Base-by-base conservation (phyloP, 2,113 vertebrate species). In the Corythaixoides concolor region DNA sequence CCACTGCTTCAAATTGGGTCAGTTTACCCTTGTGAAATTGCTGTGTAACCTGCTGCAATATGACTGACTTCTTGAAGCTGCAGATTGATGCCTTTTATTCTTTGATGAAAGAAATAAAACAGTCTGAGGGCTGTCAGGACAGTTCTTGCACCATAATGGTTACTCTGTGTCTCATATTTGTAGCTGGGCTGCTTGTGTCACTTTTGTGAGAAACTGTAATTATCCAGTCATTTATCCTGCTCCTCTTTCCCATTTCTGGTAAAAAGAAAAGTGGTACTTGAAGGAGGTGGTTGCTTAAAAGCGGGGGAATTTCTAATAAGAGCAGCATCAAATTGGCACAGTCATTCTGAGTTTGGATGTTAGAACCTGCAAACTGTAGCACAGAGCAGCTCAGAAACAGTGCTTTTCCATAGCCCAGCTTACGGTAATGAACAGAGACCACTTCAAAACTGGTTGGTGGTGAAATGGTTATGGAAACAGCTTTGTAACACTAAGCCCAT, bases 1-100 rank as follows among this genome's bases (percentile, higher is more conserved):
- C 80, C 76, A 49, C 30, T 84, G 68, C 90, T 87, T 95, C 83
- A 86, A 53, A 92, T 5, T 87, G 76, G 88, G 76, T 94, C 85
- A 90, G 72, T 92, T 95, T 93, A 93, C 88, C 56, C 79, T 74
- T 92, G 68, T 87, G 92, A 96, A 96, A 92, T 93, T 89, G 72
- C 90, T 81, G 33, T 84, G 43, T 87, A 94, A 86, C 52, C 68
- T 90, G 70, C 89, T 94, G 70, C 81, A 91, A 12, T 93, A 64
- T 76, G 59, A 74, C 63, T 90, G 90, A 66, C 45, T 90, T 84
- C 49, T 4, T 84, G 79, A 93, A 92, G 60, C 76, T 93, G 64
- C 49, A 81, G 76, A 86, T 77, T 86, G 95, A 92, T 92, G 83
- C 35, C 60, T 90, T 91, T 89, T 84, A 67, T 90, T 86, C 60